Conservation (phyloP, 2,113 vertebrate species). For the Osmerus eperlanus region DNA sequence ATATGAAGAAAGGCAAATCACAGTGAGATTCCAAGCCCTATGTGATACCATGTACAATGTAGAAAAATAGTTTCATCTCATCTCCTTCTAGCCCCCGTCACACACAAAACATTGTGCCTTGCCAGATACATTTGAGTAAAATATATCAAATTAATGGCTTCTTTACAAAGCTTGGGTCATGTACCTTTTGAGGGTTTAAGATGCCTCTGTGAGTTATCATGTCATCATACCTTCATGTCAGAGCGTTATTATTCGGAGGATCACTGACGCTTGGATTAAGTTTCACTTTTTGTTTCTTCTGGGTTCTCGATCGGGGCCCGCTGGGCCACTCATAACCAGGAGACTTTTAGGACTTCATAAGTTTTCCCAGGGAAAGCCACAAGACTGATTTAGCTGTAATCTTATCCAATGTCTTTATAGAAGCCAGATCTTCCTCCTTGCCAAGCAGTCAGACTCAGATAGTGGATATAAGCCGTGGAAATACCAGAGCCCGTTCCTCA, state of each 20-base stretch:
- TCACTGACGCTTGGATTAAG: conserved; percentile 85
- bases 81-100: conserved; percentile 39
- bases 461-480: conserved; percentile 48
- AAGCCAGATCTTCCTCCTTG: conserved; percentile 71
- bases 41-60: conserved; percentile 73
- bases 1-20: conserved; percentile 79
- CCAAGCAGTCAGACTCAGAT: conserved; percentile 38
- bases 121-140: conserved; percentile 89
- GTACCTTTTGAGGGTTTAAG: conserved; percentile 82
- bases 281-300: conserved; percentile 76
- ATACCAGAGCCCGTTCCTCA: conserved; percentile 47
- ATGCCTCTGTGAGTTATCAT: conserved; percentile 89
- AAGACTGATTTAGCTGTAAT: conserved; percentile 77
- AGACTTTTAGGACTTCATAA: conserved; percentile 75
- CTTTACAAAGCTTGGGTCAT: conserved; percentile 84
- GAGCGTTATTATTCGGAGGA: conserved; percentile 87
- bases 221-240: conserved; percentile 91
- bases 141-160: conserved; percentile 81
- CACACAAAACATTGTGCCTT: conserved; percentile 23
- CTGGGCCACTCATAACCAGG: conserved; percentile 70
- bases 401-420: conserved; percentile 76
- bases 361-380: conserved; percentile 74
- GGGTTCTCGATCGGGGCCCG: conserved; percentile 57
- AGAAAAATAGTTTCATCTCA: conserved; percentile 78
- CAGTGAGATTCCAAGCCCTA: conserved; percentile 86